A percentile compares a stretch with the other conserved stretches of the same genome.
These are phyloP conservation scores for Clarias magur DNA, from an alignment of 2,113 vertebrate species.

Conservation along the genomic window DNA sequence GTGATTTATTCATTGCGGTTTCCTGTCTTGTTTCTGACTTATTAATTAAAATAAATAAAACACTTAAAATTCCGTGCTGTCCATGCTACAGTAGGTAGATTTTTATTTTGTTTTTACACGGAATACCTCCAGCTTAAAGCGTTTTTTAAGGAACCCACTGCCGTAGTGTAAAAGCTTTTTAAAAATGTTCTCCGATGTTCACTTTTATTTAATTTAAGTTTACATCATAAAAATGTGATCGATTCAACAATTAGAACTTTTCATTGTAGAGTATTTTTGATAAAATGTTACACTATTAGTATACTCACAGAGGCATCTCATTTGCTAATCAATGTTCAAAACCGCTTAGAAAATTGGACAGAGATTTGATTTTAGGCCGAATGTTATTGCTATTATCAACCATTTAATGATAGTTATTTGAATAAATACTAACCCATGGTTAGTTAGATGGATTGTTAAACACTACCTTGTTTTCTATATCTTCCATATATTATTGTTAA, in stretches of 20 bases:
- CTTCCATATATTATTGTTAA: background rate
- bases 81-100: background rate
- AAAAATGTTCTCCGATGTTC: background rate
- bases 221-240: background rate
- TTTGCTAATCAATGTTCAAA: background rate
- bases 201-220: background rate
- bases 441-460: background rate
- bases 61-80: background rate
- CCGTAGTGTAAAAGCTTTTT: background rate
- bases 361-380: background rate
- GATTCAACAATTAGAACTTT: background rate
- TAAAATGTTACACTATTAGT: background rate
- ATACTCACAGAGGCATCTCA: background rate
- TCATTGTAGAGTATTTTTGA: background rate
- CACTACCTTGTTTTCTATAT: background rate
- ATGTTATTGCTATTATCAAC: background rate
- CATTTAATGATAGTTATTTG: background rate
- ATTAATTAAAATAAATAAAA: background rate
- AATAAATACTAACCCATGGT: background rate
- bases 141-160: background rate
- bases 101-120: background rate
- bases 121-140: background rate
- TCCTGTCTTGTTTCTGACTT: background rate
- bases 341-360: background rate
- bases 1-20: background rate